Conservation (phyloP, 2,113 vertebrate genomes). For the Vidua macroura region DNA sequence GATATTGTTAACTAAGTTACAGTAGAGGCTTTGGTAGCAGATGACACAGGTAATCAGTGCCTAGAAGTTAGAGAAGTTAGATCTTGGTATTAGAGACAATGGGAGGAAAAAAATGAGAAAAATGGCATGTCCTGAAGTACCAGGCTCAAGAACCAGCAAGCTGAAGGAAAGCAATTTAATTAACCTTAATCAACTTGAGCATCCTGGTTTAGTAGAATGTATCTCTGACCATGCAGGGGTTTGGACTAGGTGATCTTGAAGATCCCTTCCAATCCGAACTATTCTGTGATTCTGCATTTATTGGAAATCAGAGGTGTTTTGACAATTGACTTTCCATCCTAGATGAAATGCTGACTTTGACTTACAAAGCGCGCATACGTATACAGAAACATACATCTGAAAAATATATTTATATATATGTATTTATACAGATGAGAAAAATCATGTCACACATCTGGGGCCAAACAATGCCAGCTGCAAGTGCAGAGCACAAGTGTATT, state of each 20-base stretch:
- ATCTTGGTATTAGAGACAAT: not conserved
- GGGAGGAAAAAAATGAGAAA: not conserved
- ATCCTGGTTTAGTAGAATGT: not conserved
- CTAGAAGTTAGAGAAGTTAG: not conserved
- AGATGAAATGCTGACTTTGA: not conserved
- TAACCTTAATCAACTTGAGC: not conserved
- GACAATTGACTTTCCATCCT: fast-evolving
- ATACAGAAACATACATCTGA: not conserved
- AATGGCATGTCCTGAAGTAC: not conserved
- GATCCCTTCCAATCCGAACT: not conserved
- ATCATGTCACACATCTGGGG: not conserved
- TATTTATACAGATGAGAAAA: not conserved
- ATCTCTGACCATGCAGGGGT: not conserved
- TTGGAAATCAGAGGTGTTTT: not conserved
- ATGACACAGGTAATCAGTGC: not conserved
- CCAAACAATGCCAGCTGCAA: not conserved
- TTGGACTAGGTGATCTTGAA: not conserved
- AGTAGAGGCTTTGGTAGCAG: not conserved
- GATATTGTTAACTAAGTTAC: not conserved
- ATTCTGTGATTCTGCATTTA: not conserved
- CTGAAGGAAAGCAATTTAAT: not conserved
- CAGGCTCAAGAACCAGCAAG: not conserved
- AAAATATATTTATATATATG: not conserved
- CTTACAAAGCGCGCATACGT: not conserved
- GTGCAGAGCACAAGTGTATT: fast-evolving